Percentiles rank a stretch among this genome's conserved stretches.
Evolutionary conservation across 2,888 invertebrate genomes (phyloP).

Genomic region (Copidosoma aretas): DNA sequence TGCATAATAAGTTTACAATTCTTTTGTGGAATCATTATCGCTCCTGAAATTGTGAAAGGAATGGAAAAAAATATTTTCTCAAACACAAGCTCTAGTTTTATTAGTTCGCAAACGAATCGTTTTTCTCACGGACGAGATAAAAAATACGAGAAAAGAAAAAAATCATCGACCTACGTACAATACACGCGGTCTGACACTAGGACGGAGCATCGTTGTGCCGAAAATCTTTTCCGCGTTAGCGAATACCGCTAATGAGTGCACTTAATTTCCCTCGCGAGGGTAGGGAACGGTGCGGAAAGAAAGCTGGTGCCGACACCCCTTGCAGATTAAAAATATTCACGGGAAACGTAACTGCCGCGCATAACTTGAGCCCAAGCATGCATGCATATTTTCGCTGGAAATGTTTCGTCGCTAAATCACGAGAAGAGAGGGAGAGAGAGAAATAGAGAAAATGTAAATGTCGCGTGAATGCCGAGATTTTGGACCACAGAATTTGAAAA

Average conservation of each 20-base stretch:
- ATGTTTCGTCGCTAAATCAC: not conserved
- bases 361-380: slow-evolving; percentile 41
- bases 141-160: not conserved
- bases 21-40: no score
- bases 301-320: slow-evolving; percentile 48
- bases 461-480: not conserved
- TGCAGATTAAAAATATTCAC: slow-evolving; percentile 54
- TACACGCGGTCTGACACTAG: not conserved
- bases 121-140: not conserved
- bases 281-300: slow-evolving; percentile 37
- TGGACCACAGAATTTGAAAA: slow-evolving; percentile 11
- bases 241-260: slow-evolving; percentile 55
- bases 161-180: not conserved
- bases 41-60: no score
- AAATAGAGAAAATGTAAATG: not conserved
- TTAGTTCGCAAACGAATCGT: no score
- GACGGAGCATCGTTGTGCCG: not conserved
- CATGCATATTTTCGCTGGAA: not conserved
- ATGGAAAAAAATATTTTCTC: no score
- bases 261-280: slow-evolving; percentile 51
- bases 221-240: slow-evolving; percentile 56
- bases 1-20: no score
- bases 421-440: not conserved
- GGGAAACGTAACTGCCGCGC: slow-evolving; percentile 44
- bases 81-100: no score